A percentile compares a stretch with the other conserved stretches of the same genome.
These are phyloP conservation scores for Zaprionus taronus DNA, from an alignment of 1,140 invertebrate genomes.

Conservation along the genomic window DNA sequence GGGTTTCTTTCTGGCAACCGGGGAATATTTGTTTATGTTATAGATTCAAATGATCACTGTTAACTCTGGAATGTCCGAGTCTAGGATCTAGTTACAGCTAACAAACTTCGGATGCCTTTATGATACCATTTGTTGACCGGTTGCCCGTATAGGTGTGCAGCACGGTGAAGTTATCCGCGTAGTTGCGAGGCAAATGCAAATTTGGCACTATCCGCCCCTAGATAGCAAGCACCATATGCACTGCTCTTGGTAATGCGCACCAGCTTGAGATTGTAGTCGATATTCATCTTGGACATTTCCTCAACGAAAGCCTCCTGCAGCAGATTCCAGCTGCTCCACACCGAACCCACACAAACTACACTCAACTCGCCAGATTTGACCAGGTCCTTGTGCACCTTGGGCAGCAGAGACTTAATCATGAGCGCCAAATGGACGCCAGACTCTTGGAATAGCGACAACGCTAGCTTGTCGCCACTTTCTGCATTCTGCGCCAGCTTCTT, in stretches of 20 bases:
- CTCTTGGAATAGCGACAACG: slow-evolving; percentile 89
- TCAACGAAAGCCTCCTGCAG: slow-evolving; percentile 89
- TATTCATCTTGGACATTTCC: slow-evolving; percentile 85
- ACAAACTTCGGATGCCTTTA: neutral
- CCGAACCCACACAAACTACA: slow-evolving; percentile 96
- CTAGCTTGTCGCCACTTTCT: slow-evolving; percentile 89
- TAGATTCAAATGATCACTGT: slow-evolving; percentile 4
- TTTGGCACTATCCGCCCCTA: slow-evolving; percentile 88
- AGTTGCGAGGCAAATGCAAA: slow-evolving; percentile 84
- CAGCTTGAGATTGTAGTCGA: slow-evolving; percentile 87
- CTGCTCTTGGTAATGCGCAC: slow-evolving; percentile 87
- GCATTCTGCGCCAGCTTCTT: slow-evolving; percentile 89
- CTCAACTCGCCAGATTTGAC: slow-evolving; percentile 88
- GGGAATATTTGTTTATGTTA: neutral
- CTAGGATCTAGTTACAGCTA: slow-evolving; percentile 17
- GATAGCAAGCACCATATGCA: slow-evolving; percentile 90
- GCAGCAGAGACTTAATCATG: slow-evolving; percentile 89
- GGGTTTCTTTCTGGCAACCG: neutral
- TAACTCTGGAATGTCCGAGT: slow-evolving; percentile 28
- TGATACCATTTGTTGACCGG: slow-evolving; percentile 40
- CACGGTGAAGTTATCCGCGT: slow-evolving; percentile 85
- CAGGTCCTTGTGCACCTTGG: slow-evolving; percentile 88
- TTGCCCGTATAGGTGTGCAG: slow-evolving; percentile 79
- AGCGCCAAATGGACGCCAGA: slow-evolving; percentile 91
- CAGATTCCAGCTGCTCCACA: slow-evolving; percentile 96